These are phyloP conservation scores for Mya arenaria DNA, from an alignment of 1,140 invertebrate genomes.

Conservation along the genomic window DNA sequence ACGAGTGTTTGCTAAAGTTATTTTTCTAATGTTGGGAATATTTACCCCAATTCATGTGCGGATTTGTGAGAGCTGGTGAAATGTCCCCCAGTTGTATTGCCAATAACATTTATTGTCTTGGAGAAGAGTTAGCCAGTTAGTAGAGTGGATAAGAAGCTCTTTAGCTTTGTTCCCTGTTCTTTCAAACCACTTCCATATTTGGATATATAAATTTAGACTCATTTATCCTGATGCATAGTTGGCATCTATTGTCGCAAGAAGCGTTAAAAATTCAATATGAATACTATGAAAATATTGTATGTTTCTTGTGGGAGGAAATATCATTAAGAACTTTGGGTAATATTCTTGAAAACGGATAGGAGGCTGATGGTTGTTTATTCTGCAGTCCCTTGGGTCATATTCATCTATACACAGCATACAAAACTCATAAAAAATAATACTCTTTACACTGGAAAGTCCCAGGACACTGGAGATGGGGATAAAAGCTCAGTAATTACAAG, in stretches of 20 bases:
- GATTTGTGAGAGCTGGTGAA: slow-evolving; percentile 14
- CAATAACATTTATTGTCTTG: slow-evolving; percentile 16
- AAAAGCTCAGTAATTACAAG: slow-evolving; percentile 37
- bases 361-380: slow-evolving; percentile 28
- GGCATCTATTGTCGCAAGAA: too few relatives aligned
- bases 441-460: slow-evolving; percentile 48
- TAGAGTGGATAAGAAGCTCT: too few relatives aligned
- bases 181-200: too few relatives aligned
- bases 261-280: too few relatives aligned
- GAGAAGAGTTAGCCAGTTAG: too few relatives aligned
- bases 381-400: slow-evolving; percentile 32
- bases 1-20: background rate
- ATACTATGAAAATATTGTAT: too few relatives aligned
- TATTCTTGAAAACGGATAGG: too few relatives aligned
- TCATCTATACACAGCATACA: slow-evolving; percentile 50
- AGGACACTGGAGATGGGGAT: slow-evolving; percentile 19
- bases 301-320: too few relatives aligned
- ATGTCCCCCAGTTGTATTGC: slow-evolving; percentile 1
- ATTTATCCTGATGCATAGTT: too few relatives aligned
- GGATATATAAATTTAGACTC: too few relatives aligned
- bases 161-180: too few relatives aligned
- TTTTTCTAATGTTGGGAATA: slow-evolving; percentile 11
- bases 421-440: slow-evolving; percentile 53
- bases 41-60: background rate
- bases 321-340: too few relatives aligned